Evolutionary conservation across 2,888 invertebrate genomes (phyloP).

Genomic region (Orthosia incerta): DNA sequence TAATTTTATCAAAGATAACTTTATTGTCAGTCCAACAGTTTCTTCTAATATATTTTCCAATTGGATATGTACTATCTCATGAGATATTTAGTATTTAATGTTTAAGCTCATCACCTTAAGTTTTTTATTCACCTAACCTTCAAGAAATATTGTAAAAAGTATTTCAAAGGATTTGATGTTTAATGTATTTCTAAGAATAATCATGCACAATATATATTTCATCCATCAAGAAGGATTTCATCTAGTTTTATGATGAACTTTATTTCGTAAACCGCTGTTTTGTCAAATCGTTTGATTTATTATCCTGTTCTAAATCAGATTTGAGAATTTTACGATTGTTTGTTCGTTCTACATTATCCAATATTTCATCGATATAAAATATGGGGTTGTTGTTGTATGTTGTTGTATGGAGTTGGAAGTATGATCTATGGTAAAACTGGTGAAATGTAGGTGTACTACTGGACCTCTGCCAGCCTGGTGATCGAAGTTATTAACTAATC

Average conservation of each 20-base stretch:
- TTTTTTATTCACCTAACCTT: conserved; percentile 4
- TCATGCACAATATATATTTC: conserved; percentile 4
- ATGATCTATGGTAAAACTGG: background rate
- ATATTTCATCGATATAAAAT: background rate
- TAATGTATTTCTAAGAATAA: conserved; percentile 11
- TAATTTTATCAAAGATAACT: background rate
- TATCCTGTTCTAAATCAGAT: conserved; percentile 12
- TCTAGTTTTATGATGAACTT: conserved; percentile 30
- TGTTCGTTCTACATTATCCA: background rate
- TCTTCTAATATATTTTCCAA: background rate
- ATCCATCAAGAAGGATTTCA: conserved; percentile 13
- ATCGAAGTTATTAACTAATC: no score
- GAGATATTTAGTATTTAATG: background rate
- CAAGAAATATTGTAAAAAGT: conserved; percentile 9
- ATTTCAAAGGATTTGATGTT: conserved; percentile 3
- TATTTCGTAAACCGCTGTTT: conserved; percentile 8
- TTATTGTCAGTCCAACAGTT: background rate
- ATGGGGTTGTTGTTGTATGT: background rate
- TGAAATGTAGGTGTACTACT: no score
- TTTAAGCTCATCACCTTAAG: background rate
- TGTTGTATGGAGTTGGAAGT: no score
- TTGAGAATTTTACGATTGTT: conserved; percentile 29
- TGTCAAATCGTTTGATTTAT: conserved; percentile 42
- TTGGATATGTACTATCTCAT: background rate
- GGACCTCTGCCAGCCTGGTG: no score